A percentile compares a stretch with the other conserved stretches of the same genome.
Conservation (phyloP, 1,140 invertebrate genomes). For the Leptoteleia sp. region DNA sequence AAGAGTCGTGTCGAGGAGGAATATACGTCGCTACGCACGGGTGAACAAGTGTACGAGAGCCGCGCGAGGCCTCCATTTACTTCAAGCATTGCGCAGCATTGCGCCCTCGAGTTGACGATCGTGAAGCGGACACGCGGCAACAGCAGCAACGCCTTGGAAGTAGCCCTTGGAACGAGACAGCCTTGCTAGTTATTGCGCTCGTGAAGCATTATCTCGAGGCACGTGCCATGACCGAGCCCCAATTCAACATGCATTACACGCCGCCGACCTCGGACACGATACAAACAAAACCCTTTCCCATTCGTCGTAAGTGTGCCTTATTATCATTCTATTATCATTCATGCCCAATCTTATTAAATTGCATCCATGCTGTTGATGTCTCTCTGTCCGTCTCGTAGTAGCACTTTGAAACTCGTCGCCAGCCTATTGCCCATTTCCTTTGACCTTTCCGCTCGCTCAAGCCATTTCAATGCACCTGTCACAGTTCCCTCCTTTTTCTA, state of each 20-base stretch:
- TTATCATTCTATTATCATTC: not conserved
- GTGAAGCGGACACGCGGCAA: constrained; percentile 4
- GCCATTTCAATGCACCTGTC: too few relatives aligned
- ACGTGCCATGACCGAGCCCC: constrained; percentile 71
- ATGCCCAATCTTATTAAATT: too few relatives aligned
- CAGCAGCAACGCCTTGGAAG: too few relatives aligned
- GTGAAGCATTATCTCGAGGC: not conserved
- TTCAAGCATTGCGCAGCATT: constrained; percentile 43
- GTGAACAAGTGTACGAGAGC: constrained; percentile 29
- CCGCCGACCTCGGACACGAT: constrained; percentile 90
- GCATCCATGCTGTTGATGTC: too few relatives aligned
- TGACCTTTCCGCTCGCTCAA: too few relatives aligned
- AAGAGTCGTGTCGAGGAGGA: too few relatives aligned
- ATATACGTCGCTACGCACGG: constrained; percentile 42
- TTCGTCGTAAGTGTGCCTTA: constrained; percentile 84
- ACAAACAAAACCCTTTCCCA: constrained; percentile 92
- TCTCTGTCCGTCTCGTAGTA: too few relatives aligned
- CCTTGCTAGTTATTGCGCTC: too few relatives aligned
- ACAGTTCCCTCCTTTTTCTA: too few relatives aligned
- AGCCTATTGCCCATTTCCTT: too few relatives aligned
- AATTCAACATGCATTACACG: constrained; percentile 78
- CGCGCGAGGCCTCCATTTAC: constrained; percentile 35
- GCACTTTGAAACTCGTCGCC: too few relatives aligned
- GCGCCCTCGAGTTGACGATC: not conserved
- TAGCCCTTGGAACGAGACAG: too few relatives aligned